A percentile compares a stretch with the other conserved stretches of the same genome.
Conservation (phyloP, 2,113 vertebrate species). For the Apus apus region DNA sequence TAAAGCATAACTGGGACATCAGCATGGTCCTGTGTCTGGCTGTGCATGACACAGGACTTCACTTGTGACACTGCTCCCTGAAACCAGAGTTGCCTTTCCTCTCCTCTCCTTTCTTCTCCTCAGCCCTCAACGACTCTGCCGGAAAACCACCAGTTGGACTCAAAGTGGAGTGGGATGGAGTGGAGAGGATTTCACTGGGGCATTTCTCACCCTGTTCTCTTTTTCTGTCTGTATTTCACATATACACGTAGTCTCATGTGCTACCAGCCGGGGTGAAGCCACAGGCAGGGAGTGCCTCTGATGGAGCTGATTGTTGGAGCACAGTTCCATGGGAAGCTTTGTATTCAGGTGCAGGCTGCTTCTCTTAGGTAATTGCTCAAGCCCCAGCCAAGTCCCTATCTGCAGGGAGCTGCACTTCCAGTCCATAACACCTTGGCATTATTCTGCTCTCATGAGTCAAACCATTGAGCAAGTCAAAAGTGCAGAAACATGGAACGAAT, state of each 20-base stretch:
- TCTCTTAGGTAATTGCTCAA: slow-evolving; percentile 74
- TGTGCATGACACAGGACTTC: background rate
- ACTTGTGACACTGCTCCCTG: background rate
- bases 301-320: slow-evolving; percentile 11
- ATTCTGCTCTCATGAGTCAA: slow-evolving; percentile 70
- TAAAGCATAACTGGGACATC: background rate
- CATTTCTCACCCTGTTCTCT: background rate
- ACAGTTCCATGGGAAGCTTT: slow-evolving; percentile 61
- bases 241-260: background rate
- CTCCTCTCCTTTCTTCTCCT: background rate
- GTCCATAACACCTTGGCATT: slow-evolving; percentile 71
- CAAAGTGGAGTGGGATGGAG: background rate
- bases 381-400: slow-evolving; percentile 70
- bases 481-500: slow-evolving; percentile 70
- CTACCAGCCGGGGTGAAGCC: slow-evolving; percentile 59
- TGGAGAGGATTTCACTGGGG: background rate
- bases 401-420: slow-evolving; percentile 63
- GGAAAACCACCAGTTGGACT: background rate
- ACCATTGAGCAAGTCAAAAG: slow-evolving; percentile 59
- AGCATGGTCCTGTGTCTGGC: background rate
- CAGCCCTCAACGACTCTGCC: background rate
- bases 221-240: background rate
- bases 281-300: background rate
- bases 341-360: slow-evolving; percentile 72
- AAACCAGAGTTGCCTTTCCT: background rate